Evolutionary conservation across 2,888 invertebrate genomes (phyloP).

Genomic region (Acholoe squamosa): DNA sequence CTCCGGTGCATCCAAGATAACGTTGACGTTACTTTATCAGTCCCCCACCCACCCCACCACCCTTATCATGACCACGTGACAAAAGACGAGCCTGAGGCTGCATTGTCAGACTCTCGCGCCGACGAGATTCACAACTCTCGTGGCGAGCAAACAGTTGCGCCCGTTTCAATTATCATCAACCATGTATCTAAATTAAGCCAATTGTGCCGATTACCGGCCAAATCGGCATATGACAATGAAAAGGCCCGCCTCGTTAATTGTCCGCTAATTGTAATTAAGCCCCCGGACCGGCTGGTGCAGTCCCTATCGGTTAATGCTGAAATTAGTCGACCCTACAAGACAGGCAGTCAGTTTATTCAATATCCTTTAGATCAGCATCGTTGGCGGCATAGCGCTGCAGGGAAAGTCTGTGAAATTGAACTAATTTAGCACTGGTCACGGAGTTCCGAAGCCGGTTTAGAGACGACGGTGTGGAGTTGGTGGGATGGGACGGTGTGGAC

Average conservation of each 20-base stretch:
- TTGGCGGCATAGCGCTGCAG: not conserved
- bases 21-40: conserved; percentile 24
- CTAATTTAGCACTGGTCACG: conserved; percentile 48
- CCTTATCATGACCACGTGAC: not conserved
- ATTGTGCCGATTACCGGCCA: conserved; percentile 40
- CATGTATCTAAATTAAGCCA: conserved; percentile 63
- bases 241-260: conserved; percentile 60
- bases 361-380: conserved; percentile 55
- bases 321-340: conserved; percentile 58
- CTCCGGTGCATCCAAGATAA: not conserved
- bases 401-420: conserved; percentile 53
- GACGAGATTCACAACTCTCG: conserved; percentile 55
- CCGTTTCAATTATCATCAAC: conserved; percentile 45
- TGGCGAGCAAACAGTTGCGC: conserved; percentile 53
- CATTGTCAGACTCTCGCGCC: conserved; percentile 15
- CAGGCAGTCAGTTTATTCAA: conserved; percentile 52
- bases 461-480: not conserved
- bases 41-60: not conserved
- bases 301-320: conserved; percentile 46
- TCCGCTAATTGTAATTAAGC: conserved; percentile 63
- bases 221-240: conserved; percentile 45
- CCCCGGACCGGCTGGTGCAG: conserved; percentile 14
- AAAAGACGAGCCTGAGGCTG: conserved; percentile 5
- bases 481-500: not conserved
- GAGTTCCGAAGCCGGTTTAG: not conserved